Evolutionary conservation across 2,113 vertebrate species (phyloP).

Genomic region (Nannospalax galili): DNA sequence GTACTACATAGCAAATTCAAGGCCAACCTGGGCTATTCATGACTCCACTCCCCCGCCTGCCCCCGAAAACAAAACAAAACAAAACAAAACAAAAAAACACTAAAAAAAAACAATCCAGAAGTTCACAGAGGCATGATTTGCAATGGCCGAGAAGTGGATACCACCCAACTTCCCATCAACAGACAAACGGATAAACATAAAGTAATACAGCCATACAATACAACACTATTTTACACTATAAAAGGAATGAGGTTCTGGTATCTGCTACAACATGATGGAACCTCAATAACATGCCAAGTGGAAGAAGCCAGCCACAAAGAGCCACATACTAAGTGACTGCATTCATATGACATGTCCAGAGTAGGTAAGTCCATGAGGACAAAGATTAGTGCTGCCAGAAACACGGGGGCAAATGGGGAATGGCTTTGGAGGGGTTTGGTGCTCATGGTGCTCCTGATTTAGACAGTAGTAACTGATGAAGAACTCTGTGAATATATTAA

Average conservation of each 20-base stretch:
- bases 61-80: too few relatives aligned
- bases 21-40: neutral
- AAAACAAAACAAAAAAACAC: neutral
- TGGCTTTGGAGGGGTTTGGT: neutral
- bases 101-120: neutral
- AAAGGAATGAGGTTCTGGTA: conserved; percentile 44
- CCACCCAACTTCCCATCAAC: neutral
- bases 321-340: neutral
- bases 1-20: neutral
- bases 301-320: neutral
- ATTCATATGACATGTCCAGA: neutral
- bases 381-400: neutral
- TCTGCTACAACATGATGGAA: neutral
- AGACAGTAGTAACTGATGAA: neutral
- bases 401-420: neutral
- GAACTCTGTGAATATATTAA: neutral
- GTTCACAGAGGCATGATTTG: neutral
- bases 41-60: neutral
- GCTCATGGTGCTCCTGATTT: neutral
- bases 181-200: neutral
- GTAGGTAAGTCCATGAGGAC: neutral
- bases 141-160: neutral
- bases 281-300: neutral
- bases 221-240: neutral
- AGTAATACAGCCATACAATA: neutral